A percentile compares a stretch with the other conserved stretches of the same genome.
Conservation (phyloP, 2,797 vertebrate species). For the Sebastes iracundus region DNA sequence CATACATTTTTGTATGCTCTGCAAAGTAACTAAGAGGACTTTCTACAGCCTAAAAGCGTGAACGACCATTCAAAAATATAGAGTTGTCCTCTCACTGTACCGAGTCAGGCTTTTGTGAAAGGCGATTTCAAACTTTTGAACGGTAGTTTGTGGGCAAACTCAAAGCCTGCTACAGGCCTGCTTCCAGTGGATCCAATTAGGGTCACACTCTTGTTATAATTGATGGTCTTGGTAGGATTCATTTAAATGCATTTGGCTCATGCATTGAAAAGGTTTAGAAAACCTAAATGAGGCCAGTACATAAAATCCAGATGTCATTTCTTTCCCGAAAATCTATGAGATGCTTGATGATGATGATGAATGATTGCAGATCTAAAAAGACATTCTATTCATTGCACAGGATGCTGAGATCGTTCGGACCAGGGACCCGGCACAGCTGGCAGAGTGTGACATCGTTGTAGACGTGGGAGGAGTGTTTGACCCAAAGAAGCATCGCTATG, state of each 20-base stretch:
- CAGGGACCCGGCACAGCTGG: constrained; percentile 84
- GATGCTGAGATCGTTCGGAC: constrained; percentile 90
- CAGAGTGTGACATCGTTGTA: constrained; percentile 91
- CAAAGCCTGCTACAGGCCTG: neutral
- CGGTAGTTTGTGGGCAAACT: neutral
- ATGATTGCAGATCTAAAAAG: neutral
- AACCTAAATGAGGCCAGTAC: neutral
- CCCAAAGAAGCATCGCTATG: constrained; percentile 88
- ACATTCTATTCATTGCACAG: constrained; percentile 62
- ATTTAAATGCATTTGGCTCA: neutral
- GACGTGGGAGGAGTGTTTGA: constrained; percentile 95
- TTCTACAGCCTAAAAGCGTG: neutral
- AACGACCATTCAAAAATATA: neutral
- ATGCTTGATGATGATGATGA: neutral
- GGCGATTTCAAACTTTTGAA: neutral
- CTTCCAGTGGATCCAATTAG: neutral
- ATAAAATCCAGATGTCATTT: neutral
- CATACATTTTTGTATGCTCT: neutral
- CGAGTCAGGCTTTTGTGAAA: neutral
- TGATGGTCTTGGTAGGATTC: neutral
- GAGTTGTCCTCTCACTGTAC: neutral
- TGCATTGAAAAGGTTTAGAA: neutral
- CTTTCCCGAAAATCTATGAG: neutral
- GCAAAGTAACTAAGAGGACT: neutral
- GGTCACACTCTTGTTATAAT: neutral